Conservation (phyloP, 2,888 invertebrate species). For the Axea sp. region DNA sequence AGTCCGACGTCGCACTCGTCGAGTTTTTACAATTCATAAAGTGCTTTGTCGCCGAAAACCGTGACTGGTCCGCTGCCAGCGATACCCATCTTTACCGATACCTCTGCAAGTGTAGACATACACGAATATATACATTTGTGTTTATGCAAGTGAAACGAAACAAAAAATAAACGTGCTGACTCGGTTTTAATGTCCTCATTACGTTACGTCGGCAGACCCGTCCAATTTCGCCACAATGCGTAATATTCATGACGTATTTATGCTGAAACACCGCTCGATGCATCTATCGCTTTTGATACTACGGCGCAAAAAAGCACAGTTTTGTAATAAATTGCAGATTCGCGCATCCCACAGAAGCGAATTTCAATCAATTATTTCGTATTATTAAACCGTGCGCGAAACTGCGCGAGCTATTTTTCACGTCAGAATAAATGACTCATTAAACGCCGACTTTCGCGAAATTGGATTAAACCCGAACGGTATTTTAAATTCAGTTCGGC, state of each 20-base stretch:
- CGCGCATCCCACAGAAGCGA: neutral
- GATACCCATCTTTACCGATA: too few species aligned
- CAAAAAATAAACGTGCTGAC: conserved; percentile 15
- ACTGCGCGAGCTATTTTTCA: conserved; percentile 9
- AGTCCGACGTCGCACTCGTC: conserved; percentile 60
- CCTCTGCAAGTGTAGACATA: too few species aligned
- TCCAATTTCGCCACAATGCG: conserved; percentile 13
- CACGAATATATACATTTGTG: conserved; percentile 6
- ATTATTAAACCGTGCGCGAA: conserved; percentile 23
- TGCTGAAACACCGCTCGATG: conserved; percentile 17
- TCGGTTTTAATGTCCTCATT: conserved; percentile 66
- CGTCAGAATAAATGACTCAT: conserved; percentile 35
- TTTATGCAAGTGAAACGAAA: conserved; percentile 47
- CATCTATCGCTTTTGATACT: conserved; percentile 34
- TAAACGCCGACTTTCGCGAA: conserved; percentile 19
- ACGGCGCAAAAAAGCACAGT: conserved; percentile 15
- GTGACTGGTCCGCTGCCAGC: conserved; percentile 66
- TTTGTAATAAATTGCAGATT: conserved; percentile 17
- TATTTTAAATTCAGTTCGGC: conserved; percentile 20
- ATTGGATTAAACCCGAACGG: conserved; percentile 35
- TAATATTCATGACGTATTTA: conserved; percentile 20
- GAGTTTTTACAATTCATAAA: conserved; percentile 72
- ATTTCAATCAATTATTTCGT: conserved; percentile 33
- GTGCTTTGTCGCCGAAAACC: conserved; percentile 71
- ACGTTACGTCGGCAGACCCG: conserved; percentile 42